Base-by-base conservation (phyloP, 2,797 vertebrate species). In the Huso huso region DNA sequence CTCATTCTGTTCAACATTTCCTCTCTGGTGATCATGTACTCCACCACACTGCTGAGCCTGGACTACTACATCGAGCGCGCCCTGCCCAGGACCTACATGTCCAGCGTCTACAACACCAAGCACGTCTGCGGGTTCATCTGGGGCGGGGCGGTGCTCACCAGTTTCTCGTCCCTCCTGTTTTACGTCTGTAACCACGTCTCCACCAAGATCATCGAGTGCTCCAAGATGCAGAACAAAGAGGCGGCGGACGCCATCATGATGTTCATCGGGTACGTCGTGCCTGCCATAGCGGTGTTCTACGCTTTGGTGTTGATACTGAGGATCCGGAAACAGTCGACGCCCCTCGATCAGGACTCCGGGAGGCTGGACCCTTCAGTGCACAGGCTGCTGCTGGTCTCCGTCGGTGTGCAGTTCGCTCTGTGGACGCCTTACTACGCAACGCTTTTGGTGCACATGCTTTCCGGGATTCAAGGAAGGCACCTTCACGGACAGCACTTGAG, bases 51-150 rank as follows among this genome's bases (percentile, higher is more conserved):
- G 78, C 95, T 99, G 71, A 96, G 95, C 64, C 82, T 99, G 70
- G 97, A 99, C 89, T 97, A 93, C 83, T 98, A 97, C 74, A 98
- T 99, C 0, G 96, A 96, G 78, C 90, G 94, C 0, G 97, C 95
- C 1, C 84, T 99, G 66, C 96, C 97, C 0, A 93, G 95, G 48
- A 97, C 95, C 2, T 95, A 97, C 79, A 97, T 98, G 95, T 95
- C 96, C 61, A 99, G 97, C 0, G 97, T 95, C 70, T 96, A 99
- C 76, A 99, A 98, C 84, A 97, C 96, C n/a, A 91, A 97, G 62
- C 97, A 99, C 0, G 93, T 98, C 61, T 99, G 96, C 0, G 95
- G 95, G 7, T 99, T 99, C 73, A 92, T 99, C 63, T 99, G 96
- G 97, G 97, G 97, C 0, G 96, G 97, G 0, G 97, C 96, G 0